Percentiles rank a stretch among this genome's conserved stretches.
These are phyloP conservation scores for Neosilurus hyrtlii DNA, from an alignment of 2,797 vertebrate genomes.

Conservation along the genomic window DNA sequence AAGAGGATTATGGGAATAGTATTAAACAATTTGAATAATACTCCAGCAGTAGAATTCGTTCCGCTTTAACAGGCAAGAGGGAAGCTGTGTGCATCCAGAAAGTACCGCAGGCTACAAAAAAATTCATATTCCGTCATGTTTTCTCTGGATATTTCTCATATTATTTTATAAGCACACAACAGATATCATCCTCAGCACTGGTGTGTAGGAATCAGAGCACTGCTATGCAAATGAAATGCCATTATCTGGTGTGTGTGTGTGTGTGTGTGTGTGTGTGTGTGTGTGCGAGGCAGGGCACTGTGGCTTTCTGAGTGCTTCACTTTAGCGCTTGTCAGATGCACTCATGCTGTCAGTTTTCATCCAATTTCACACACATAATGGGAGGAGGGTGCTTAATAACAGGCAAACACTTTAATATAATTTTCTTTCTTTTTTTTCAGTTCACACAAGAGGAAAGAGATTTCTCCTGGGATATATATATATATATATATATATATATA, in stretches of 20 bases:
- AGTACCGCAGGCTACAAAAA: not conserved
- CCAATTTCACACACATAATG: conserved; percentile 29
- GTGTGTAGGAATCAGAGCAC: conserved; percentile 62
- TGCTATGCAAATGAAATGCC: conserved; percentile 65
- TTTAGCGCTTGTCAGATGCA: conserved; percentile 40
- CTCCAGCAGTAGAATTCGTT: not conserved
- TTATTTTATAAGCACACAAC: conserved; percentile 66
- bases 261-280: too few species aligned
- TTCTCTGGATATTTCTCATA: conserved; percentile 58
- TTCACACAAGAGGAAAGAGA: not conserved
- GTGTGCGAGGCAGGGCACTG: conserved; percentile 3
- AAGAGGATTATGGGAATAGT: not conserved
- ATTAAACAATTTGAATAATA: not conserved
- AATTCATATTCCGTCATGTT: not conserved
- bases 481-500: not conserved
- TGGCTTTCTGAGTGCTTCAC: conserved; percentile 46
- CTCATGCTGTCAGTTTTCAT: conserved; percentile 41
- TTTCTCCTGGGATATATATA: not conserved
- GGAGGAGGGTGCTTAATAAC: conserved; percentile 26
- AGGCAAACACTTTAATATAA: conserved; percentile 33
- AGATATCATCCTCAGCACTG: conserved; percentile 63
- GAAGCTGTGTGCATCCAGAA: not conserved
- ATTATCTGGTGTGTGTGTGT: conserved; percentile 31
- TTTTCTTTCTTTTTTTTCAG: conserved; percentile 21
- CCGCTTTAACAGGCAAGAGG: not conserved